These are phyloP conservation scores for Callorhinus ursinus DNA, from an alignment of 2,113 vertebrate genomes.

Conservation along the genomic window DNA sequence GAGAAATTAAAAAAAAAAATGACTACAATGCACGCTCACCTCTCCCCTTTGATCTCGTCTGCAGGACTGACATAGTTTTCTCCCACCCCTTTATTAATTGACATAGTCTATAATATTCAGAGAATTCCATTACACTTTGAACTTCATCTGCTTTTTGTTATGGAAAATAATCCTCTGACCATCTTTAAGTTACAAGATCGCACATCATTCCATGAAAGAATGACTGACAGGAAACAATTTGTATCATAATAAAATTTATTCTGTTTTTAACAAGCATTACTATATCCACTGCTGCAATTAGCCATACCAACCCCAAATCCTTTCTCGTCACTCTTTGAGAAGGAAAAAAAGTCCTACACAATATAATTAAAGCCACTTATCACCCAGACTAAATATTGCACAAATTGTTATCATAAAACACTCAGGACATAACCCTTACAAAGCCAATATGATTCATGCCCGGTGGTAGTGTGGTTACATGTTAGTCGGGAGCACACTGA, in stretches of 20 bases:
- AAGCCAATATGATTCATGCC: conserved; percentile 24
- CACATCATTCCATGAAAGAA: neutral
- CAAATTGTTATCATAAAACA: conserved; percentile 52
- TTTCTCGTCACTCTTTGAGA: conserved; percentile 19
- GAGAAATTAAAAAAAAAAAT: neutral
- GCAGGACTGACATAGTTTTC: neutral
- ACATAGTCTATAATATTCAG: neutral
- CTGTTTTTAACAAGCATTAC: neutral
- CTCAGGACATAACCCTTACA: neutral
- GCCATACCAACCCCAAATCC: neutral
- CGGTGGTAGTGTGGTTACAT: neutral
- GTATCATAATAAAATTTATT: neutral
- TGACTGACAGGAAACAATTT: neutral
- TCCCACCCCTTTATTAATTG: neutral
- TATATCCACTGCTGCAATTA: neutral
- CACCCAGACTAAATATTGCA: conserved; percentile 64
- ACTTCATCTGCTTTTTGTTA: neutral
- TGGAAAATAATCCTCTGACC: neutral
- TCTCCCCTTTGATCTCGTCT: neutral
- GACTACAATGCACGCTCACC: neutral
- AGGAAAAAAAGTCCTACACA: conserved; percentile 1
- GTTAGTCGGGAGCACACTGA: neutral
- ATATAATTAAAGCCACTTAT: conserved; percentile 37
- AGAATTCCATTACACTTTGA: conserved; percentile 39
- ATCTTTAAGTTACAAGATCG: neutral